Conservation (phyloP, 2,888 invertebrate species). For the Luperina testacea region DNA sequence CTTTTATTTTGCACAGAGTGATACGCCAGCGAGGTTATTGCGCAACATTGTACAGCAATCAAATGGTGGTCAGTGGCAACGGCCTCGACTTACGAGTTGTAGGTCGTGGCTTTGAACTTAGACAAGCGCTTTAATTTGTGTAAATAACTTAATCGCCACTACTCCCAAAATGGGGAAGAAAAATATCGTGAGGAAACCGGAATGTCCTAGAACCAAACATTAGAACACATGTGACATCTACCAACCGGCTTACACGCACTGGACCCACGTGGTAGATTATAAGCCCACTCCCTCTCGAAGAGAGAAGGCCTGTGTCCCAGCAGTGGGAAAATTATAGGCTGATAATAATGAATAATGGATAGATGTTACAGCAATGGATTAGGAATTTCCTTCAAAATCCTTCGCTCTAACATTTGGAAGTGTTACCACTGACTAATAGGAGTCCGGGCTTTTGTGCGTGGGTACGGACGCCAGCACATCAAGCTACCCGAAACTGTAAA, state of each 20-base stretch:
- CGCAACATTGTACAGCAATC: not conserved
- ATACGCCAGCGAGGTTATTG: not conserved
- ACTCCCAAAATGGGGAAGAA: not conserved
- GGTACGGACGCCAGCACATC: not conserved
- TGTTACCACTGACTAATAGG: not conserved
- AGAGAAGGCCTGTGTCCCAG: not conserved
- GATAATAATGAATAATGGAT: too few species aligned
- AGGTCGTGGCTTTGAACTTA: not conserved
- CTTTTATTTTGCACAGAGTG: too few species aligned
- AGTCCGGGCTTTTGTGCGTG: too few species aligned
- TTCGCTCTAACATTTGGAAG: not conserved
- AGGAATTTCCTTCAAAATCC: not conserved
- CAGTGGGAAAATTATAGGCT: not conserved
- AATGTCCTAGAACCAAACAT: not conserved
- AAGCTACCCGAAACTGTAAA: too few species aligned
- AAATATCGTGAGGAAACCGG: not conserved
- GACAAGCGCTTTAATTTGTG: not conserved
- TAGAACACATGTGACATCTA: not conserved
- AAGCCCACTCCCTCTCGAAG: not conserved
- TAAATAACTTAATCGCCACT: not conserved
- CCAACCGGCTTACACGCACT: too few species aligned
- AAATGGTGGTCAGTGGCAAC: not conserved
- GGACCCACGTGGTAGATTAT: not conserved
- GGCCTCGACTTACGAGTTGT: not conserved
- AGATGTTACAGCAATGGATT: not conserved